Evolutionary conservation across 2,113 vertebrate genomes (phyloP).

Genomic region (Himantopus leucocephalus): DNA sequence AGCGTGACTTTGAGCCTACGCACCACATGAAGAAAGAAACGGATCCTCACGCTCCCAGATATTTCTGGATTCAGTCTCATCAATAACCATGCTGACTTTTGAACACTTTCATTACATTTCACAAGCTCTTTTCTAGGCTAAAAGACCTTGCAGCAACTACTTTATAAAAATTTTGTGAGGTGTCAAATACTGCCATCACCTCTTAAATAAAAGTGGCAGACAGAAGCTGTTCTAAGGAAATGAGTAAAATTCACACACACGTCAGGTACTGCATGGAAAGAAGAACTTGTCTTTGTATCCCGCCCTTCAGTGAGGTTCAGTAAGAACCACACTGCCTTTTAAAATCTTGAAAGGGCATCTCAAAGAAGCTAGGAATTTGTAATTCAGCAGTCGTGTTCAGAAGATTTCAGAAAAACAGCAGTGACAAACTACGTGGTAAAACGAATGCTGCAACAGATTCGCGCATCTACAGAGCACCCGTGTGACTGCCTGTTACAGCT

Average conservation of each 20-base stretch:
- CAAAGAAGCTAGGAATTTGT: neutral
- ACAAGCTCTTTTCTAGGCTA: neutral
- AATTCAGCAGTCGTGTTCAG: neutral
- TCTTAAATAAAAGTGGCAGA: constrained; percentile 11
- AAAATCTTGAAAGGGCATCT: neutral
- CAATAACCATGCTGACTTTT: neutral
- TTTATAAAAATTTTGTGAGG: neutral
- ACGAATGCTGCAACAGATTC: neutral
- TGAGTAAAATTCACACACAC: neutral
- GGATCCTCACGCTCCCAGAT: constrained; percentile 1
- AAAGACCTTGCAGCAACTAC: neutral
- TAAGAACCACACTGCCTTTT: neutral
- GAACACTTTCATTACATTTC: neutral
- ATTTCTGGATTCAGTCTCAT: constrained; percentile 26
- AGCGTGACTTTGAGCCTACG: neutral
- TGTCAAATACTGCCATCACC: constrained; percentile 2
- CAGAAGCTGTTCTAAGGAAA: constrained; percentile 10
- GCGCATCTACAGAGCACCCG: fast-evolving
- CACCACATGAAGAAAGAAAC: neutral
- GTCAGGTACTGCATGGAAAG: neutral
- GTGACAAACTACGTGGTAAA: neutral
- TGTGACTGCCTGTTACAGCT: neutral
- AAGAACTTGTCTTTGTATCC: neutral
- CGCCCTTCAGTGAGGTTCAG: neutral
- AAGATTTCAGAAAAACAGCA: neutral